Base-by-base conservation (phyloP, 2,888 invertebrate species). In the Chironomus riparius region DNA sequence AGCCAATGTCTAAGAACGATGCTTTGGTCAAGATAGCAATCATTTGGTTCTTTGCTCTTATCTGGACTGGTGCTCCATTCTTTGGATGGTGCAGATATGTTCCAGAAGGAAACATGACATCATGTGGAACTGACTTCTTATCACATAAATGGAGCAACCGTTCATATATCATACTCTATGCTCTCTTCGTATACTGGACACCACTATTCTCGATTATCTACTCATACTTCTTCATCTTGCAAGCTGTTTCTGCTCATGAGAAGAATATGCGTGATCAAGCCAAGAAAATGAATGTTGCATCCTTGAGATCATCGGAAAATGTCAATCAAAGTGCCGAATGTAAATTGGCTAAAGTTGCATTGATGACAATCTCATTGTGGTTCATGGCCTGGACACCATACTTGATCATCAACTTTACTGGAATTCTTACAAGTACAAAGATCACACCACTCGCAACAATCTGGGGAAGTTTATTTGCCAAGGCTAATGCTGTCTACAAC, bases 361-460 rank as follows among this genome's bases (percentile, higher is more conserved):
- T 88, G 78, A 86, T 85, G 78, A 87, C 87, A 76, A 85, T 88
- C 78, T 83, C 85, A 0, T 80, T 87, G 56, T 88, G 87, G 86
- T 83, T 87, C 78, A 81, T 87, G 78, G 87, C 88, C 2, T 88
- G 88, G 88, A 85, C 86, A 3, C 87, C 87, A 2, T 87, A 87
- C 78, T 82, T 86, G 85, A 47, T 83, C 38, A 81, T 85, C 74
- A 83, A 85, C 77, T 81, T 82, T 77, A 79, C 82, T 56, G 85
- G 85, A n/a, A 81, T 84, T 78, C 83, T 83, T 77, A 80, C 82
- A 76, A 80, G 81, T 15, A 78, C 79, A 70, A 80, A 79, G 68
- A 81, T 85, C 77, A 83, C 82, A 75, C 85, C 85, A 28, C 78
- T 85, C 74, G 81, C 82, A 76, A 82, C 84, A 77, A 83, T 83